Evolutionary conservation across 2,888 invertebrate species (phyloP), one percentile per base, ranked within the genome.

Genomic region (Philhelius pedissequus): DNA sequence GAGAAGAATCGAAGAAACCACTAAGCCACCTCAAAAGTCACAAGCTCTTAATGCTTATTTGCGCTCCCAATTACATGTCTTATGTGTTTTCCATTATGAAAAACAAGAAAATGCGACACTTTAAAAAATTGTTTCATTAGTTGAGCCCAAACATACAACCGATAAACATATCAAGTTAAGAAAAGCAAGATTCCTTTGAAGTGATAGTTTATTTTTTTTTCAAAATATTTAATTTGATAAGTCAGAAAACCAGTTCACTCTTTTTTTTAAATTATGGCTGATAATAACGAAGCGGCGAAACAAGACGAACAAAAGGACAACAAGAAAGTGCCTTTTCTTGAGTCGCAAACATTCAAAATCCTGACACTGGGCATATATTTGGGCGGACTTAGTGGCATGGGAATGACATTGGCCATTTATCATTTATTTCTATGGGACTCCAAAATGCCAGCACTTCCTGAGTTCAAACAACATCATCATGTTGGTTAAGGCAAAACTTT

Each of bases 341-440:
- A 91, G 22, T 89, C 90, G 9, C 89, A 90, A 86, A 88, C 90
- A 6, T 90, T 91, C 64, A 88, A 89, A 11, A 75, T 91, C 8
- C 87, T 91, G 35, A 90, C 91, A 0, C 68, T 91, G 32, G 83
- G 87, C 0, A 87, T 91, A 25, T 91, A 91, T 35, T 87, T 91
- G 88, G 90, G 89, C 35, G 91, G 91, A 2, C 89, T 91, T 0
- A 88, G 90, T 52, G 91, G 91, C 64, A 87, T 91, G 86, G 91
- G 91, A 13, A 87, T 91, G 80, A 88, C 90, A 1, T 77, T 91
- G 76, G 91, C 91, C 30, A 87, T 90, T 74, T 91, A 91, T 74
- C 90, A 91, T 86, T 80, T 91, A 1, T 91, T 91, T 80, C 89
- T 91, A 32, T 91, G 91, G 91, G 91, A 91, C 52, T 91, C 91